Base-by-base conservation (phyloP, 2,888 invertebrate species). In the Drosophila nr. medialis region DNA sequence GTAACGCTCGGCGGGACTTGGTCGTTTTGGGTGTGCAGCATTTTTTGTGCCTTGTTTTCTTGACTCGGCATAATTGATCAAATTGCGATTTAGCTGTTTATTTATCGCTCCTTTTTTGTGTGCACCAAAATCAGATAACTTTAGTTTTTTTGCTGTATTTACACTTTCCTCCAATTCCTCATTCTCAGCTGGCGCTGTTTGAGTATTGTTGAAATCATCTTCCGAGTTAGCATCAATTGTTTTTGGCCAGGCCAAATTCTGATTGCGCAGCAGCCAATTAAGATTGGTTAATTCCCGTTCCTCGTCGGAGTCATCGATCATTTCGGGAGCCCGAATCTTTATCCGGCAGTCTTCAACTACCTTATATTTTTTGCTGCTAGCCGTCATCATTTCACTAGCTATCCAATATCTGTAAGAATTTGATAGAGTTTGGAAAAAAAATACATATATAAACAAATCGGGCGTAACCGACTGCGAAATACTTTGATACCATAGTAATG, bases 261-360 rank as follows among this genome's bases (percentile, higher is more conserved):
- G 91, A 68, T 92, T 93, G n/a, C 92, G 86, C n/a, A 93, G 63
- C 27, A 93, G 72, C 93, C 93, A 93, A 36, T 89, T 92, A 11
- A 93, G 71, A 69, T 92, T 93, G 2, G 93, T 93, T 21, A 93
- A 72, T 58, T 93, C 93, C 18, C 86, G 82, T 61, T 93, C 93
- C 24, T 92, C 91, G 38, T 92, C 92, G 0, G 88, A 89, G 51
- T 91, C 91, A 21, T 90, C 89, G 27, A 34, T 86, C 18, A 38
- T 11, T 10, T 65, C 64, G 6, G 60, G 10, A 1, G 38, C 18
- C n/a, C 13, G n/a, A 7, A 24, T 30, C 0, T 15, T 13, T 3
- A 24, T 38, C 5, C 15, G 49, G 40, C 50, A 42, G 18, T 18
- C 50, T 15, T 45, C 45, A 4, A 11, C 42, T 5, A 11, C 11